Evolutionary conservation across 2,113 vertebrate genomes (phyloP), one percentile per base, ranked within the genome.

Genomic region (Beaufortia kweichowensis): DNA sequence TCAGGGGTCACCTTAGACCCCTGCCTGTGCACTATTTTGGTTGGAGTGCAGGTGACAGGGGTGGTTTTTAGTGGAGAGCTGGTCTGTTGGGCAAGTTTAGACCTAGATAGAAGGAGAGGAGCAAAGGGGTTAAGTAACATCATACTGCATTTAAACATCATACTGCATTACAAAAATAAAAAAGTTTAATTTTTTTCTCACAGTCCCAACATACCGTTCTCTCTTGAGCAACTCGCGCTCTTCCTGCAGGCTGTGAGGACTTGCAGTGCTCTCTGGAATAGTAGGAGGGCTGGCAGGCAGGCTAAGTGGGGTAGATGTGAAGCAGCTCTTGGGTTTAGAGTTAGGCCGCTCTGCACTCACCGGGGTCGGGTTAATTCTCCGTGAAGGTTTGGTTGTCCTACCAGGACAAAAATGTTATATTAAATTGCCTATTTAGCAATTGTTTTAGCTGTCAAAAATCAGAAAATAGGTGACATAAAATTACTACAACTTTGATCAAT

Each of bases 361-460:
- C 24, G 96, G 96, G 12, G 97, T 99, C 12, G 97, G 97, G 85
- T 99, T 99, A 87, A 99, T 99, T 84, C 96, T 90, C 71, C 97
- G 91, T 0, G 96, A 97, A 15, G 97, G 97, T 74, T 95, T 98
- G 53, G 91, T 91, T 86, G 87, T 90, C 84, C 96, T 97, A 46
- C 3, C 15, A 17, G 85, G 66, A 84, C 85, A 75, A 35, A 23
- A 53, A 9, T 29, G 23, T 41, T 14, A 23, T 48, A 33, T 74
- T 66, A 19, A 17, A 15, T 48, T 48, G 14, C 15, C 15, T 15
- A 17, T 19, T 48, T 48, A 39, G 11, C 9, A 39, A 9, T 39
- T 39, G 35, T 9, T 39, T 39, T n/a, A n/a, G n/a, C n/a, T n/a
- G n/a, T n/a, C n/a, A n/a, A n/a, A n/a, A n/a, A n/a, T n/a, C n/a